Conservation (phyloP, 2,113 vertebrate genomes). For the Mungos mungo region DNA sequence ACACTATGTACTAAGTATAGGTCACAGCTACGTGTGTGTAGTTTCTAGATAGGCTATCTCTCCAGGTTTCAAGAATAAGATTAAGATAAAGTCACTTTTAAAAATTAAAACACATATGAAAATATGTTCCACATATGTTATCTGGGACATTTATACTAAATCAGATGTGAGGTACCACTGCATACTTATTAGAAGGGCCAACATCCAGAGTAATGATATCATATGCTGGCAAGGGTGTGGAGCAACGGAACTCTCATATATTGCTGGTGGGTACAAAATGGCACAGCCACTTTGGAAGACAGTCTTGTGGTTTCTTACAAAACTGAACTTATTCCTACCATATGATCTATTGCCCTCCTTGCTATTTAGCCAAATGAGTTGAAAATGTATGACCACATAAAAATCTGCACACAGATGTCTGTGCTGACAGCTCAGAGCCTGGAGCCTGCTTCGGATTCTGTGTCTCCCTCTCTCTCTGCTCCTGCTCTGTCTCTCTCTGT, state of each 20-base stretch:
- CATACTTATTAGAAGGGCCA: background rate
- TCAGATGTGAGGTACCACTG: background rate
- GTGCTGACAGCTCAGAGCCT: too few species aligned
- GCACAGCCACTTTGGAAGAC: background rate
- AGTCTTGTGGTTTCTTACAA: background rate
- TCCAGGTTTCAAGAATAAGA: background rate
- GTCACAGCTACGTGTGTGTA: background rate
- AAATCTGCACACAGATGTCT: background rate
- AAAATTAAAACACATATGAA: background rate
- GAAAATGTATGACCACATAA: background rate
- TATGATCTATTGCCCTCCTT: background rate
- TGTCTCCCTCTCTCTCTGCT: too few species aligned
- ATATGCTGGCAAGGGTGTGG: too few species aligned
- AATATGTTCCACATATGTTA: background rate
- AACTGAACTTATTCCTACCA: background rate
- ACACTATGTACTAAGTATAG: background rate
- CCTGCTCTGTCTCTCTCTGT: too few species aligned
- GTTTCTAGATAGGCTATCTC: background rate
- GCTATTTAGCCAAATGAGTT: background rate
- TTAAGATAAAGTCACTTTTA: background rate
- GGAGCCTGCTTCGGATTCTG: too few species aligned
- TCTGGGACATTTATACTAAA: background rate
- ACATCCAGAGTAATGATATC: background rate
- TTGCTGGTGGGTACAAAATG: background rate
- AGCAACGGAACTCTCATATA: background rate